Conservation (phyloP, 1,140 invertebrate genomes). For the Cydia fagiglandana region DNA sequence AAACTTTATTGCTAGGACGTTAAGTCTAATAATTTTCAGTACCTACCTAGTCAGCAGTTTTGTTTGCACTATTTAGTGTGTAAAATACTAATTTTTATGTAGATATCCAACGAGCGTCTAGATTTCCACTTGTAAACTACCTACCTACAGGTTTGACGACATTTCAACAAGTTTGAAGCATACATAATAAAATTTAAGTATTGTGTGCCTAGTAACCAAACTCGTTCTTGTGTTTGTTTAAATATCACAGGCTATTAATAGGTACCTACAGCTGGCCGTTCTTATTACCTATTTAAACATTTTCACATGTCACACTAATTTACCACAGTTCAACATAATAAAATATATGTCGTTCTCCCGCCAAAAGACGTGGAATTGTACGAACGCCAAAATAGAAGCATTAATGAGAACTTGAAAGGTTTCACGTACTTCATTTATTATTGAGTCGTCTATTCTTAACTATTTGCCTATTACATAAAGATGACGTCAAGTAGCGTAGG, state of each 20-base stretch:
- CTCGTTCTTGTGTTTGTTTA: not conserved
- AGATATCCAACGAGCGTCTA: not conserved
- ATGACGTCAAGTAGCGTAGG: no score
- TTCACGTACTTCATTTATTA: constrained; percentile 54
- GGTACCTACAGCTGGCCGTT: no score
- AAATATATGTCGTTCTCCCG: no score
- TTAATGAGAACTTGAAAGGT: constrained; percentile 76
- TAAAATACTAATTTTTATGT: no score
- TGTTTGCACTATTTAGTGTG: no score
- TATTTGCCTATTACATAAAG: no score
- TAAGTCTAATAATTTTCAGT: no score
- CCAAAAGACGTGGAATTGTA: not conserved
- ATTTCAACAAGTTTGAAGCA: not conserved
- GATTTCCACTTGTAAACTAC: not conserved
- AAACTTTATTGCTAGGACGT: no score
- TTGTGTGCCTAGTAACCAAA: not conserved
- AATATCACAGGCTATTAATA: no score
- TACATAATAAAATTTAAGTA: not conserved
- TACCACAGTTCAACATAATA: no score
- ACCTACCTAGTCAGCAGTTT: no score
- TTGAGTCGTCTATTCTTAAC: constrained; percentile 27
- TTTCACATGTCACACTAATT: not conserved
- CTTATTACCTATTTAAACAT: no score
- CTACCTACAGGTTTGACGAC: not conserved
- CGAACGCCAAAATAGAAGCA: constrained; percentile 49